Evolutionary conservation across 2,113 vertebrate species (phyloP).

Genomic region (Daboia siamensis): DNA sequence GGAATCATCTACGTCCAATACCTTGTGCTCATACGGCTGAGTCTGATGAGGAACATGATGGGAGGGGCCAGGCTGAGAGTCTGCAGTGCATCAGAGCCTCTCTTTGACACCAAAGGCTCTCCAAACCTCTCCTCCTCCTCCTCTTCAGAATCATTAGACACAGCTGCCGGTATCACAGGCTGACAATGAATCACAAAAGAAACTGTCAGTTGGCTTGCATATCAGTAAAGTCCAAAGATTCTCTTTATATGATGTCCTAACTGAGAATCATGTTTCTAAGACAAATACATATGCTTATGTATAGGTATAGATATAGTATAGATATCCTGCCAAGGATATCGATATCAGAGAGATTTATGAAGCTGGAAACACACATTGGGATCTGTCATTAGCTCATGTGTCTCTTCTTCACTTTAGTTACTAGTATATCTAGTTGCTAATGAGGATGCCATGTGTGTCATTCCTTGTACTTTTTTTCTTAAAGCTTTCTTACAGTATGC

Average conservation of each 20-base stretch:
- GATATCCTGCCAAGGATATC: neutral
- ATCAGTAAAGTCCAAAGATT: neutral
- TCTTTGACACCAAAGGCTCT: too few species aligned
- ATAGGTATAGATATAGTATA: too few species aligned
- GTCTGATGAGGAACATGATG: too few species aligned
- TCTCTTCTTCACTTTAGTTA: neutral
- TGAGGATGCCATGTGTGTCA: neutral
- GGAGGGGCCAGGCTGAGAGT: too few species aligned
- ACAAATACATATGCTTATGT: neutral
- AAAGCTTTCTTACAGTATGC: neutral
- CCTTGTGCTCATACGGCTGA: too few species aligned
- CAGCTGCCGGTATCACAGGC: too few species aligned
- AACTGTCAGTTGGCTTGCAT: neutral
- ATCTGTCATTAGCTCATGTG: neutral
- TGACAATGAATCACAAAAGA: too few species aligned
- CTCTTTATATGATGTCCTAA: neutral
- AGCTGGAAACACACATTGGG: neutral
- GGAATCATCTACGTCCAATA: too few species aligned
- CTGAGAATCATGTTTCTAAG: neutral
- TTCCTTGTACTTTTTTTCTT: neutral
- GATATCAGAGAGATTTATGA: slow-evolving; percentile 1
- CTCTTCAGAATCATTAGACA: too few species aligned
- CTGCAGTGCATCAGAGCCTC: too few species aligned
- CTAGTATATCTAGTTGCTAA: slow-evolving; percentile 9
- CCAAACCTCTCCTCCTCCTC: too few species aligned